Percentiles rank a stretch among this genome's conserved stretches.
These are phyloP conservation scores for Bujurquina vittata DNA, from an alignment of 2,113 vertebrate species.

Conservation along the genomic window DNA sequence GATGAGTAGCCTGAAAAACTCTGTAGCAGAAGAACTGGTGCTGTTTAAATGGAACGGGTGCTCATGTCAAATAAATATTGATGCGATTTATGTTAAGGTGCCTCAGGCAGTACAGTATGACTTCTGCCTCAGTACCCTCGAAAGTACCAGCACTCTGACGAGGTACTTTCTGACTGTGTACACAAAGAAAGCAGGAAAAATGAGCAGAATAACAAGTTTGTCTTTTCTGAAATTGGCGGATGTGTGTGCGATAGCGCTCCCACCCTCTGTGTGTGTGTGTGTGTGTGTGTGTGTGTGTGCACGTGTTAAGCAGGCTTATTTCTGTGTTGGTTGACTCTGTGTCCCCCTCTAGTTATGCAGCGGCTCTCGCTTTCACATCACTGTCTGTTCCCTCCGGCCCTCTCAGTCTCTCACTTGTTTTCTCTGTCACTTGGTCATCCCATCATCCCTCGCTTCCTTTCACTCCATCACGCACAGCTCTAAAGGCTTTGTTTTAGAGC, in stretches of 20 bases:
- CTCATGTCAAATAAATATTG: neutral
- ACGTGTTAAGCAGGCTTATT: neutral
- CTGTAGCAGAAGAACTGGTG: neutral
- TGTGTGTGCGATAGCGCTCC: rapidly evolving
- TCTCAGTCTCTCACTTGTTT: conserved; percentile 48
- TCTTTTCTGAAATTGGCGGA: neutral
- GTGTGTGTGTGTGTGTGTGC: neutral
- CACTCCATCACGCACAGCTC: conserved; percentile 38
- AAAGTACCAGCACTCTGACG: neutral
- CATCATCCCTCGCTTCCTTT: conserved; percentile 51
- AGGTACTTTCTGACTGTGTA: neutral
- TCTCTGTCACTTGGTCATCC: conserved; percentile 36
- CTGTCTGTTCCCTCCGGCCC: conserved; percentile 4
- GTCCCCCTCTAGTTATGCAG: neutral
- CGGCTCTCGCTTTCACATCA: conserved; percentile 28
- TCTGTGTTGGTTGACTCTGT: neutral
- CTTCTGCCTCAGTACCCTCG: neutral
- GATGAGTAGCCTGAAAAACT: neutral
- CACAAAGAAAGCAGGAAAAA: neutral
- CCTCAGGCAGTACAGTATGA: neutral
- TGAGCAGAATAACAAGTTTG: rapidly evolving
- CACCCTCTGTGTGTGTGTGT: neutral
- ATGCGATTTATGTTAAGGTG: neutral
- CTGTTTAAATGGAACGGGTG: neutral
- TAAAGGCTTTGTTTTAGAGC: conserved; percentile 50